Conservation (phyloP, 2,888 invertebrate genomes). For the Sisyra nigra region DNA sequence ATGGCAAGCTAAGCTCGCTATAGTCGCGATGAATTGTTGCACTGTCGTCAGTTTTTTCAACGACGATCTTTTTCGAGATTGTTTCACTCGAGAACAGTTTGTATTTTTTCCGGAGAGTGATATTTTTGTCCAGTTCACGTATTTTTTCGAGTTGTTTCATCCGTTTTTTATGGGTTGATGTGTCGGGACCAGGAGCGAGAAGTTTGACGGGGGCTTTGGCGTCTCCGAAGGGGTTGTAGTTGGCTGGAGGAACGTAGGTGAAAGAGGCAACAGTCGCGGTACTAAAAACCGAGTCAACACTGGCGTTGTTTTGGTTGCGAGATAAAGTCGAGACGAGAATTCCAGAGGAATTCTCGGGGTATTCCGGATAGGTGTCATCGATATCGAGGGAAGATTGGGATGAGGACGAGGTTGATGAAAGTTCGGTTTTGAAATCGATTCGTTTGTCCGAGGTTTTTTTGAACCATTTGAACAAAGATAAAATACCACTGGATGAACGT, state of each 20-base stretch:
- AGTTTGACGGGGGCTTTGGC: slow-evolving; percentile 26
- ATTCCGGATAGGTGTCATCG: background rate
- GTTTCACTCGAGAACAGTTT: slow-evolving; percentile 30
- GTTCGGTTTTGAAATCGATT: slow-evolving; percentile 18
- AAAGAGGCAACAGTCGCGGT: slow-evolving; percentile 58
- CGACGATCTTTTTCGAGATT: slow-evolving; percentile 9
- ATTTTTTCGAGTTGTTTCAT: slow-evolving; percentile 40
- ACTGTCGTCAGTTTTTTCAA: slow-evolving; percentile 14
- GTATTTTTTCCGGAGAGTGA: slow-evolving; percentile 49
- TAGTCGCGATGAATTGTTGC: slow-evolving; percentile 15
- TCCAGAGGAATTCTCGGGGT: slow-evolving; percentile 1
- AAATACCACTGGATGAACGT: slow-evolving; percentile 27
- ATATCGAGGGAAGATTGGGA: background rate
- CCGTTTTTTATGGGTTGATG: slow-evolving; percentile 44
- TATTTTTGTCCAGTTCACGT: slow-evolving; percentile 38
- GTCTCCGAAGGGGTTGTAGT: slow-evolving; percentile 27
- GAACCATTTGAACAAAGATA: slow-evolving; percentile 59
- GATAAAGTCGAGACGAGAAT: slow-evolving; percentile 10
- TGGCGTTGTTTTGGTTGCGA: slow-evolving; percentile 35
- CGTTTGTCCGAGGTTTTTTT: slow-evolving; percentile 30
- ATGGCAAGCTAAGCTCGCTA: slow-evolving; percentile 25
- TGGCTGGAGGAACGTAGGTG: slow-evolving; percentile 43
- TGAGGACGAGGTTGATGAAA: slow-evolving; percentile 13
- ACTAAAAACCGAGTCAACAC: slow-evolving; percentile 51
- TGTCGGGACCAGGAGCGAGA: slow-evolving; percentile 37